These are phyloP conservation scores for Thecocarcelia acutangulata DNA, from an alignment of 2,888 invertebrate species.

Conservation along the genomic window DNA sequence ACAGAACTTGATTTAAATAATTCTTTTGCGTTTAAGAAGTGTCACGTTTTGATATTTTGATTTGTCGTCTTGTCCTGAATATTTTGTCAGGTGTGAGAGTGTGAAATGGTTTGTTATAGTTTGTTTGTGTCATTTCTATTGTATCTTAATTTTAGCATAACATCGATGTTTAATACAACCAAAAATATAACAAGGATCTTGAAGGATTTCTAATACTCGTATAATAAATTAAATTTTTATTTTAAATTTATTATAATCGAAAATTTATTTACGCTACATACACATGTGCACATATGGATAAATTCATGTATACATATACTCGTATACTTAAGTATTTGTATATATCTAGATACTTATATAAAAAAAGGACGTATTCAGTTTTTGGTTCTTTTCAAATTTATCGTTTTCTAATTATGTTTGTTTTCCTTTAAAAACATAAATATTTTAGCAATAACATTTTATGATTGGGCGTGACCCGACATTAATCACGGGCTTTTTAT, in stretches of 20 bases:
- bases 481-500: slow-evolving; percentile 66
- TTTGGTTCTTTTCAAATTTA: slow-evolving; percentile 38
- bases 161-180: too few relatives aligned
- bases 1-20: slow-evolving; percentile 54
- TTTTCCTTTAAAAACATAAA: slow-evolving; percentile 59
- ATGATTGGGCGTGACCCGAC: slow-evolving; percentile 66
- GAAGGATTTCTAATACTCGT: slow-evolving; percentile 36
- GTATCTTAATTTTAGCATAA: too few relatives aligned
- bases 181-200: too few relatives aligned
- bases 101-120: too few relatives aligned
- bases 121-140: too few relatives aligned
- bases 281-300: not conserved
- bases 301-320: not conserved
- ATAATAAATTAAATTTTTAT: slow-evolving; percentile 43
- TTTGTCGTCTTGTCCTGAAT: slow-evolving; percentile 25
- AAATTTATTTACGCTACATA: too few relatives aligned
- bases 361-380: not conserved
- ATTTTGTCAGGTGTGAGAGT: slow-evolving; percentile 8
- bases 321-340: too few relatives aligned
- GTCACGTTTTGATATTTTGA: slow-evolving; percentile 57
- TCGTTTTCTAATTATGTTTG: slow-evolving; percentile 68
- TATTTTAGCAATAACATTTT: slow-evolving; percentile 67
- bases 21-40: slow-evolving; percentile 51
- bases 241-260: not conserved
- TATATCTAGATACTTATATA: too few relatives aligned